Base-by-base conservation (phyloP, 2,113 vertebrate genomes). In the Cyanoderma ruficeps region DNA sequence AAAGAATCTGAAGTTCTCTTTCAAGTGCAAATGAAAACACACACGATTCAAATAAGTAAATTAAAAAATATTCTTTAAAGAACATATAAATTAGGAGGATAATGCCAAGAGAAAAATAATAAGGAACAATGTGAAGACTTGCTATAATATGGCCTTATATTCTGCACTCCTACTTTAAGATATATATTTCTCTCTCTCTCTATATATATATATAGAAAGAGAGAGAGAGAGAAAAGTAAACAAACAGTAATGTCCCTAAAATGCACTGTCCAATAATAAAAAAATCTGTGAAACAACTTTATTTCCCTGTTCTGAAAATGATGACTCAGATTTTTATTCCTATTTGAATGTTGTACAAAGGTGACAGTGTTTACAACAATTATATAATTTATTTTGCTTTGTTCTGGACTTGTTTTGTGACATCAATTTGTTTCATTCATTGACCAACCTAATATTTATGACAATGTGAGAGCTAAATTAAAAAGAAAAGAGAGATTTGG, bases 201-300 rank as follows among this genome's bases (percentile, higher is more conserved):
- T 46, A 31, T 50, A 31, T 42, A 56, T 27, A n/a, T 41, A 23
- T 31, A 41, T 3, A 14, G 4, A 22, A 2, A 41, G 13, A 25
- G 2, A 57, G 24, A n/a, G 3, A 75, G n/a, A 77, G 15, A 76
- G 18, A 50, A 39, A 80, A 83, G 2, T 44, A 65, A 80, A 21
- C 2, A 60, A 53, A 30, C 2, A 7, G 2, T 12, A 60, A 76
- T 2, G 1, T 6, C 9, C 4, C 41, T 67, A 42, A 30, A 2
- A 52, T 19, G 17, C 8, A 27, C 1, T 0, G 10, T 37, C 13
- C 6, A 75, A 59, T 23, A 77, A 79, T 37, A 44, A 53, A 85
- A 39, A n/a, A 5, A 22, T 22, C 16, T 25, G 31, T 84, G 13
- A 44, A 87, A 65, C 1, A 35, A 18, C 10, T 3, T 71, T 86